A percentile compares a stretch with the other conserved stretches of the same genome.
These are phyloP conservation scores for Ferrisia virgata DNA, from an alignment of 2,888 invertebrate species.

Conservation along the genomic window DNA sequence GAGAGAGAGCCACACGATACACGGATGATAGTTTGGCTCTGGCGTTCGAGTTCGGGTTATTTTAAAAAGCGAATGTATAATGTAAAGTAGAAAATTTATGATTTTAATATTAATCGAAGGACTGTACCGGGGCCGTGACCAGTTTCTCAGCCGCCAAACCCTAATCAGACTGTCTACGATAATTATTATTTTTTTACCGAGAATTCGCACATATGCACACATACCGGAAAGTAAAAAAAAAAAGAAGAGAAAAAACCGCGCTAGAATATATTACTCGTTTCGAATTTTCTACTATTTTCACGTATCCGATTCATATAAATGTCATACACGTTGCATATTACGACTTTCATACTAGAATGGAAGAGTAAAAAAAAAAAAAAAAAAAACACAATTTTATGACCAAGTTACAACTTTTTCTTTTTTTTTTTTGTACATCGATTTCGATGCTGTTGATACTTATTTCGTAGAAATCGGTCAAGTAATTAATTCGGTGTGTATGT, in stretches of 20 bases:
- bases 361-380: neutral
- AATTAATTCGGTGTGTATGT: neutral
- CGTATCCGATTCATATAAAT: constrained; percentile 11
- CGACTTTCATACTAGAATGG: neutral
- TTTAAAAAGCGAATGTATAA: neutral
- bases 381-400: neutral
- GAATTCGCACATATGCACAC: neutral
- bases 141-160: neutral
- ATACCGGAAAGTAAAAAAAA: neutral
- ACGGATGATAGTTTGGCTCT: neutral
- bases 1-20: too few relatives aligned
- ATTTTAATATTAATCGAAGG: constrained; percentile 12
- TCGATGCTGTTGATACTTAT: neutral
- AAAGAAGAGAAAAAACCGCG: too few relatives aligned
- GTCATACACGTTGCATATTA: constrained; percentile 8
- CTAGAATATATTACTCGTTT: neutral
- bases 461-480: neutral
- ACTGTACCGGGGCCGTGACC: neutral
- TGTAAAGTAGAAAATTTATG: neutral
- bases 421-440: neutral
- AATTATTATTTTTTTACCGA: constrained; percentile 1
- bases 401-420: neutral
- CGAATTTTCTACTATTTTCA: neutral
- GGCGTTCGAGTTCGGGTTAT: neutral
- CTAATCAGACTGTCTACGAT: constrained; percentile 10